A percentile compares a stretch with the other conserved stretches of the same genome.
phyloP scores from a whole-genome alignment of 2,113 vertebrate genomes.

The Melanerpes formicivorus region DNA sequence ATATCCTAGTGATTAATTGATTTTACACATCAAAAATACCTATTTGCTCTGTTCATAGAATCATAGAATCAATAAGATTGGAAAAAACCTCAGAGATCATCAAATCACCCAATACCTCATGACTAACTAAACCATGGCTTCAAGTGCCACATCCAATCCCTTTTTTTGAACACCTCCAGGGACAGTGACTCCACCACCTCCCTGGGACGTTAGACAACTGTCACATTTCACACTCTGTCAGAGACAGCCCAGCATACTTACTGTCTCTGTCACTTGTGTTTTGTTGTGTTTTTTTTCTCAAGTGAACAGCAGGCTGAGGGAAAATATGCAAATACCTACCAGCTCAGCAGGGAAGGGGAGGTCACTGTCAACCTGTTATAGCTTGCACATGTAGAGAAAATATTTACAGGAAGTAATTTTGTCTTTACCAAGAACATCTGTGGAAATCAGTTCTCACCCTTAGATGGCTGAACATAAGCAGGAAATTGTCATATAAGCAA shows the following conservation, averaged over 20 bases:
- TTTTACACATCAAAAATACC: background rate
- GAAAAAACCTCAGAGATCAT: too few relatives aligned
- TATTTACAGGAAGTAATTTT: constrained; percentile 36
- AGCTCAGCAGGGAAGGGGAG: background rate
- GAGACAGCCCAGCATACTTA: background rate
- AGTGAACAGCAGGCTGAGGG: background rate
- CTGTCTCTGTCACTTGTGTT: background rate
- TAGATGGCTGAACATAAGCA: background rate
- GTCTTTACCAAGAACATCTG: background rate
- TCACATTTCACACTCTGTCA: background rate
- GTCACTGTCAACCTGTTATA: background rate
- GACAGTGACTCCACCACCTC: too few relatives aligned
- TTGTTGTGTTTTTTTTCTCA: background rate
- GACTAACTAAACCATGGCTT: too few relatives aligned
- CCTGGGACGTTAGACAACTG: background rate
- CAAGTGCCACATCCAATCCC: too few relatives aligned
- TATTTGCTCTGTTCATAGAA: background rate
- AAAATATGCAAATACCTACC: background rate
- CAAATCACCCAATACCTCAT: too few relatives aligned
- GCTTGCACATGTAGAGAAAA: background rate
- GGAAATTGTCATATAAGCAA: background rate
- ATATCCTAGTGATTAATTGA: background rate
- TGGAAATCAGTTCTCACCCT: background rate
- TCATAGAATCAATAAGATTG: too few relatives aligned
- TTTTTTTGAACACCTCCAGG: too few relatives aligned